Conservation (phyloP, 2,113 vertebrate genomes). For the Albula glossodonta region DNA sequence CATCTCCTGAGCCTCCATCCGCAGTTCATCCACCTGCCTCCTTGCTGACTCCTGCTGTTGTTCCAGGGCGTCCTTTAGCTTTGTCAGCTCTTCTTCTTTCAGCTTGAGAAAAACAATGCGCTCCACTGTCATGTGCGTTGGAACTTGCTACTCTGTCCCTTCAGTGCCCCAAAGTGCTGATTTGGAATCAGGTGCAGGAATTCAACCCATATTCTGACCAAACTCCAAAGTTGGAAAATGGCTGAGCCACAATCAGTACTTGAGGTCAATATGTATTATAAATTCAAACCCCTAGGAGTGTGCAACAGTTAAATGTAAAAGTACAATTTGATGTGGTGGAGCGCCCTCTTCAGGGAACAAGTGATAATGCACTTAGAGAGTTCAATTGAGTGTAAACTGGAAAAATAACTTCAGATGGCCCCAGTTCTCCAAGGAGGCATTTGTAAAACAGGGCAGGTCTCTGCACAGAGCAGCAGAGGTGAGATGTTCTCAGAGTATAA, state of each 20-base stretch:
- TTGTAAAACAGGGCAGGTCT: background rate
- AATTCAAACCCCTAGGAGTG: background rate
- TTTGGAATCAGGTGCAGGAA: background rate
- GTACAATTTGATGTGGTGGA: background rate
- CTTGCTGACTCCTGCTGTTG: slow-evolving; percentile 51
- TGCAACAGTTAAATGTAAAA: background rate
- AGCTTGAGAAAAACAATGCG: slow-evolving; percentile 43
- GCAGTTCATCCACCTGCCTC: slow-evolving; percentile 53
- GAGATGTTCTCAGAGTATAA: background rate
- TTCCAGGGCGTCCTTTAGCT: slow-evolving; percentile 52
- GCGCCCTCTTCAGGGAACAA: background rate
- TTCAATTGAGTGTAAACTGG: background rate
- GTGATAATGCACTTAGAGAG: background rate
- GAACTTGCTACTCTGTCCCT: background rate
- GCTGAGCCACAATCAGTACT: background rate
- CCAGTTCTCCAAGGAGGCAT: background rate
- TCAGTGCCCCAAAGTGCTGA: background rate
- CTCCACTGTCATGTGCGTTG: background rate
- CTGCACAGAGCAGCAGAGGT: background rate
- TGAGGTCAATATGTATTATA: background rate
- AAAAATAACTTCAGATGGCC: background rate
- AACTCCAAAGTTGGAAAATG: background rate
- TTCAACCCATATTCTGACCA: background rate
- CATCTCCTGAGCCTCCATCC: slow-evolving; percentile 51
- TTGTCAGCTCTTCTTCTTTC: slow-evolving; percentile 61